Base-by-base conservation (phyloP, 2,113 vertebrate genomes). In the Microtus ochrogaster region DNA sequence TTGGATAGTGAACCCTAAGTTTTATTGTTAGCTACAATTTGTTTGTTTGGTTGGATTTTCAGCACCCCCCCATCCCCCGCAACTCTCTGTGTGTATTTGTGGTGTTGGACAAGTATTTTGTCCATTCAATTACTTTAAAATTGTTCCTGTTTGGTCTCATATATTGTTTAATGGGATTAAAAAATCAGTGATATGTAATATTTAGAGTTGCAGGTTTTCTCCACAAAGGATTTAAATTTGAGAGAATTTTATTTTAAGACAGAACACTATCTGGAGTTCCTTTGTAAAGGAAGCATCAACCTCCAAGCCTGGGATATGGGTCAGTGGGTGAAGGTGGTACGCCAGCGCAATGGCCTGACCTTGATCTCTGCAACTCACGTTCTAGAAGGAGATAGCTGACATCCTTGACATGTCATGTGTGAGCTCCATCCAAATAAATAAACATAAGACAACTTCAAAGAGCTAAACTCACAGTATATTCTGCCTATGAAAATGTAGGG, bases 241-340 rank as follows among this genome's bases (percentile, higher is more conserved):
- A 92, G 82, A 86, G 7, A 21, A 26, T 91, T 87, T 94, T 79
- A 85, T 28, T 65, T 22, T 94, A 89, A 41, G 86, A 82, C 55
- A 95, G 66, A 87, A 10, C 47, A 30, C 19, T 28, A 82, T 61
- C 19, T 26, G 68, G 26, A 82, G 13, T 94, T 88, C 7, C 78
- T 74, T 90, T 96, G 68, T 72, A 65, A 93, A 93, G 44, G 36
- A 93, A 63, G 77, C 72, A 76, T 28, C 81, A 72, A 83, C 36
- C 33, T 90, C 47, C 39, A 16, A 90, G 28, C 58, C 86, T 47
- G 24, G 49, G 65, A 90, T 36, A 70, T 28, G 61, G 30, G 22
- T 58, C 49, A 73, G 10, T 28, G 21, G 5, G 22, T 28, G 39
- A 39, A 22, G 22, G 55, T 41, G 7, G 41, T 47, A 36, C 0